Percentiles rank a stretch among this genome's conserved stretches.
phyloP scores from a whole-genome alignment of 2,888 invertebrate genomes.

The Ochropleura leucogaster region DNA sequence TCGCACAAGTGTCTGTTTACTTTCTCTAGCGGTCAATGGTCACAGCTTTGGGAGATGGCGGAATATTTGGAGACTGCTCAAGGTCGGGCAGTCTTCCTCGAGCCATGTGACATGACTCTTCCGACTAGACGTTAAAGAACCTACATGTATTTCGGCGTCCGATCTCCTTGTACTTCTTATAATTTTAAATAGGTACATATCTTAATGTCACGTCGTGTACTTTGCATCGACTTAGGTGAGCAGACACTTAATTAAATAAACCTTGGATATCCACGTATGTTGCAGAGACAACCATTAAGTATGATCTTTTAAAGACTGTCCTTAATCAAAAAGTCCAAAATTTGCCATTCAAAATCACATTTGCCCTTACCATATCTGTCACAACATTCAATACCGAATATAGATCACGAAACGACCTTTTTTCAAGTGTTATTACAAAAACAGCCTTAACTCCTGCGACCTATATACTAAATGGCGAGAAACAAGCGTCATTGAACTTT shows the following conservation, averaged over 20 bases:
- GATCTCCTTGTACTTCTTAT: background rate
- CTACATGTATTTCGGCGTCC: background rate
- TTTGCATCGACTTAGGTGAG: background rate
- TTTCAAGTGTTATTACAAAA: constrained; percentile 50
- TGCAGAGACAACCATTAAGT: constrained; percentile 6
- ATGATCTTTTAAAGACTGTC: constrained; percentile 9
- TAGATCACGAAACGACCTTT: constrained; percentile 55
- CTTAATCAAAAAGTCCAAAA: constrained; percentile 19
- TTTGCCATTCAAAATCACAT: constrained; percentile 42
- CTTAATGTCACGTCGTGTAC: background rate
- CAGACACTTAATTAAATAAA: constrained; percentile 10
- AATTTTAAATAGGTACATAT: background rate
- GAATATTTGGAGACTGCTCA: constrained; percentile 76
- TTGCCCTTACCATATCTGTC: constrained; percentile 48
- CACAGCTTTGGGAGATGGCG: constrained; percentile 74
- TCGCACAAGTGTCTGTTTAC: constrained; percentile 81
- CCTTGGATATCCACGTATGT: constrained; percentile 20
- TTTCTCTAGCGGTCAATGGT: constrained; percentile 88
- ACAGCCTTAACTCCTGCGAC: constrained; percentile 56
- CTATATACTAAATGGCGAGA: constrained; percentile 63
- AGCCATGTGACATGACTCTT: constrained; percentile 12
- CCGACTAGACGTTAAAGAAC: background rate
- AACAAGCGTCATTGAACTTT: constrained; percentile 69
- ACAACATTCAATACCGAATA: constrained; percentile 42
- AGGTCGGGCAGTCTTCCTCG: constrained; percentile 72